These are phyloP conservation scores for Hemibagrus wyckioides DNA, from an alignment of 2,113 vertebrate genomes.

Conservation along the genomic window DNA sequence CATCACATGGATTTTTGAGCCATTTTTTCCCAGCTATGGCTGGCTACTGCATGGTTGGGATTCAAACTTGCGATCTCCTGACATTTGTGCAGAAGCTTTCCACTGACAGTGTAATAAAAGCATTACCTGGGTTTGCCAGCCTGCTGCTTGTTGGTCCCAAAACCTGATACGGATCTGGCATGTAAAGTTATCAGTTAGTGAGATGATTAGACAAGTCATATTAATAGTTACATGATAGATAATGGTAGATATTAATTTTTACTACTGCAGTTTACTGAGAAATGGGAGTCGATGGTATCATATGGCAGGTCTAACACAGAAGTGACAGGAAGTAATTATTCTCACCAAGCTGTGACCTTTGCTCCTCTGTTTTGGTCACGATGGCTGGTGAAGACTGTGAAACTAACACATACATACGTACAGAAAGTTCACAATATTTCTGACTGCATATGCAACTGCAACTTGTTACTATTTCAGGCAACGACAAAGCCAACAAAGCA, in stretches of 20 bases:
- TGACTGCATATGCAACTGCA: too few species aligned
- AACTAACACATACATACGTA: slow-evolving; percentile 62
- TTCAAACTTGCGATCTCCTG: neutral
- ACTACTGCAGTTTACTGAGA: neutral
- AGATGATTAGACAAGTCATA: neutral
- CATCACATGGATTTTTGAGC: neutral
- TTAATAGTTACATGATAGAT: neutral
- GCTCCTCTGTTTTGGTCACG: slow-evolving; percentile 86
- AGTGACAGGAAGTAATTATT: slow-evolving; percentile 25
- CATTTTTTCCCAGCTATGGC: neutral
- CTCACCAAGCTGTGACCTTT: slow-evolving; percentile 83
- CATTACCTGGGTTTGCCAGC: slow-evolving; percentile 86
- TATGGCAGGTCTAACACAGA: neutral
- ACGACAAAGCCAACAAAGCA: neutral
- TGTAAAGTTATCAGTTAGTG: slow-evolving; percentile 3
- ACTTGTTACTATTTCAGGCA: neutral
- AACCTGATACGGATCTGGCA: slow-evolving; percentile 86
- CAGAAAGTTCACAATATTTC: neutral
- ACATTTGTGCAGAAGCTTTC: neutral
- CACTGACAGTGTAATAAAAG: neutral
- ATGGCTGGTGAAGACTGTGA: slow-evolving; percentile 79
- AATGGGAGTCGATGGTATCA: neutral
- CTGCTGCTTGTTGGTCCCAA: slow-evolving; percentile 88
- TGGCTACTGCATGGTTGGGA: neutral
- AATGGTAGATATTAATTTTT: neutral